phyloP scores from a whole-genome alignment of 2,888 invertebrate genomes.

The Drosophila monieri region DNA sequence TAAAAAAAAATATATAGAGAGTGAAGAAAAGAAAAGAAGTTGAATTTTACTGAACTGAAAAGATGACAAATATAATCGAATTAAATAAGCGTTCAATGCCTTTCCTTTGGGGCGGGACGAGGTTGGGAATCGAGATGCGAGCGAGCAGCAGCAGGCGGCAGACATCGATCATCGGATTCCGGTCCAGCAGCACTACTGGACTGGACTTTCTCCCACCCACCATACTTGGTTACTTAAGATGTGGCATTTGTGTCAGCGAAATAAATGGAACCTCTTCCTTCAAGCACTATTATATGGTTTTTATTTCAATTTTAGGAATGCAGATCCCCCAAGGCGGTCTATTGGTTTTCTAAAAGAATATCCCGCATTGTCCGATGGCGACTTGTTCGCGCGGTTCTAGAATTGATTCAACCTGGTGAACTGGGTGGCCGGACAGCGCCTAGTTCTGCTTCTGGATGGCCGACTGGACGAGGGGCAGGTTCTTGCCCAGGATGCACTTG shows the following conservation, averaged over 20 bases:
- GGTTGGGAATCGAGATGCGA: slow-evolving; percentile 42
- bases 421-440: slow-evolving; percentile 9
- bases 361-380: slow-evolving; percentile 3
- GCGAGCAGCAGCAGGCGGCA: too few relatives aligned
- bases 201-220: too few relatives aligned
- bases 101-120: slow-evolving; percentile 76
- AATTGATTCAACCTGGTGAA: slow-evolving; percentile 18
- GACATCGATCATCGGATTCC: neutral
- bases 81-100: slow-evolving; percentile 72
- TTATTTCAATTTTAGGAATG: slow-evolving; percentile 70
- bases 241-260: slow-evolving; percentile 16
- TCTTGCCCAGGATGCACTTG: slow-evolving; percentile 83
- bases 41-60: slow-evolving; percentile 69
- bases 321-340: slow-evolving; percentile 39
- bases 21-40: slow-evolving; percentile 62
- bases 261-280: slow-evolving; percentile 36
- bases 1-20: slow-evolving; percentile 56
- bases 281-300: slow-evolving; percentile 72
- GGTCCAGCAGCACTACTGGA: too few relatives aligned
- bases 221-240: neutral
- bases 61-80: slow-evolving; percentile 72
- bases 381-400: slow-evolving; percentile 13
- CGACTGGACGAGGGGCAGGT: slow-evolving; percentile 82
- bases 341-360: slow-evolving; percentile 4
- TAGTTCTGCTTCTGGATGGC: slow-evolving; percentile 81